These are phyloP conservation scores for Alca torda DNA, from an alignment of 2,797 vertebrate species.

Conservation along the genomic window DNA sequence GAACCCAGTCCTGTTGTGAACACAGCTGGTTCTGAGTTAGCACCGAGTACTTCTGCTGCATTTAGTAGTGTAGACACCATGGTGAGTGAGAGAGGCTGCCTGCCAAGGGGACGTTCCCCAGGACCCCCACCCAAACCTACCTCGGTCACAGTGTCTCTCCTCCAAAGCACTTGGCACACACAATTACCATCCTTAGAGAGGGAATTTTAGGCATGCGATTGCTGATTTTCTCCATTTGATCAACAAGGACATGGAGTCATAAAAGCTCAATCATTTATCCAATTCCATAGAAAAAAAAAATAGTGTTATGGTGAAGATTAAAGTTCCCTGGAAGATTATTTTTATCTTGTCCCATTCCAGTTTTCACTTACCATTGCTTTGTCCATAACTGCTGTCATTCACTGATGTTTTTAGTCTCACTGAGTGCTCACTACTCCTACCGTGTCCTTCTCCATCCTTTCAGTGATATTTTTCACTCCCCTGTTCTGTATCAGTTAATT, in stretches of 20 bases:
- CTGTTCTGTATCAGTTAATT: neutral
- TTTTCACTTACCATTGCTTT: neutral
- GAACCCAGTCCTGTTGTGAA: neutral
- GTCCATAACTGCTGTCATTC: neutral
- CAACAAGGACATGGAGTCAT: neutral
- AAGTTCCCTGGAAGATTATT: neutral
- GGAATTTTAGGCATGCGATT: neutral
- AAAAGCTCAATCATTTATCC: neutral
- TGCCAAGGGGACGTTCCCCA: fast-evolving
- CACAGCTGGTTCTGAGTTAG: neutral
- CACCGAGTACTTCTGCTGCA: neutral
- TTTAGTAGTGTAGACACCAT: neutral
- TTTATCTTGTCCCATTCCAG: neutral
- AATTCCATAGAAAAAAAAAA: neutral
- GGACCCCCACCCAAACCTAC: neutral
- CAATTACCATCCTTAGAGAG: neutral
- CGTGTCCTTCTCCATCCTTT: neutral
- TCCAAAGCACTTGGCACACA: neutral
- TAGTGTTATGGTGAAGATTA: neutral
- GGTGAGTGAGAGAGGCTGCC: neutral
- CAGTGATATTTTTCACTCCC: neutral
- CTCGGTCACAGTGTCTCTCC: neutral
- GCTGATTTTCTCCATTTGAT: neutral
- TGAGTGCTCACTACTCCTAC: neutral
- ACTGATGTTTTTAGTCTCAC: neutral